Evolutionary conservation across 2,888 invertebrate genomes (phyloP).

Genomic region (Ischnura elegans): DNA sequence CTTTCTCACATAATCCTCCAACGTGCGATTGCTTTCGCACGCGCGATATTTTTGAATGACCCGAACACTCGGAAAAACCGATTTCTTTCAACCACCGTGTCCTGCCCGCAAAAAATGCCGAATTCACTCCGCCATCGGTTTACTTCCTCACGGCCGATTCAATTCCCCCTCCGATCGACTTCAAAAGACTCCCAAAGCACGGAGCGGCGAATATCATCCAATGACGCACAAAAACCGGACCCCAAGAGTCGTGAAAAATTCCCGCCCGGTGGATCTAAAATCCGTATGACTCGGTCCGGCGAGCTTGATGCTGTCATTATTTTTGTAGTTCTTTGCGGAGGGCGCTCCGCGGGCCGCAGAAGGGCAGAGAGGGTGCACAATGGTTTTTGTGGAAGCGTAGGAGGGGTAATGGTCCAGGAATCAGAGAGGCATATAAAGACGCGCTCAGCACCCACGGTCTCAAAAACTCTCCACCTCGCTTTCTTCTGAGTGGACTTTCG

Average conservation of each 20-base stretch:
- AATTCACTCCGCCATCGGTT: not conserved
- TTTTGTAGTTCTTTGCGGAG: not conserved
- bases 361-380: not conserved
- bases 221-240: not conserved
- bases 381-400: not conserved
- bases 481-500: not conserved
- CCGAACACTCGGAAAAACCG: not conserved
- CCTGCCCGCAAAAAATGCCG: not conserved
- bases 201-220: not conserved
- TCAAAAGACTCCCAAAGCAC: not conserved
- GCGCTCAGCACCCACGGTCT: not conserved
- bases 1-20: too few relatives aligned
- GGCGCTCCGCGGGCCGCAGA: not conserved
- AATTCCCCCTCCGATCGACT: not conserved
- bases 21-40: too few relatives aligned
- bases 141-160: not conserved
- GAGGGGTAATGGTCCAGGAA: not conserved
- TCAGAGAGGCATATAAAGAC: slow-evolving; percentile 6
- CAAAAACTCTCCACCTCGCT: not conserved
- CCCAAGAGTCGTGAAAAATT: not conserved
- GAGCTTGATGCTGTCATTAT: not conserved
- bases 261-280: not conserved
- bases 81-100: not conserved
- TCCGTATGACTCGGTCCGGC: not conserved
- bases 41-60: not conserved